Conservation (phyloP, 2,113 vertebrate genomes). For the Notothenia coriiceps region DNA sequence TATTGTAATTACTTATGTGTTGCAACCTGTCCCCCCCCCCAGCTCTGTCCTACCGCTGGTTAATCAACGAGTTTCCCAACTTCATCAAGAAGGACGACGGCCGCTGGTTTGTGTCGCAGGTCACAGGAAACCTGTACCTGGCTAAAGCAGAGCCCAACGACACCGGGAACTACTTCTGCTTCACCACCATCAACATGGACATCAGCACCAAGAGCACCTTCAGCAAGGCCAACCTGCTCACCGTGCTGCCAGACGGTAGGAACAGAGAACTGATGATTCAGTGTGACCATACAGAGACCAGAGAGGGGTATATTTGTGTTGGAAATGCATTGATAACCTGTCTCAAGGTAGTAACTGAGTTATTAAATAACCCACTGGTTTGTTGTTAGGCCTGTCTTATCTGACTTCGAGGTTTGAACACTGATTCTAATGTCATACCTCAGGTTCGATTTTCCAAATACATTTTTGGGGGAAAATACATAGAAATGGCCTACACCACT, state of each 20-base stretch:
- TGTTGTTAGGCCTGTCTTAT: no score
- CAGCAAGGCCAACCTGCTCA: constrained; percentile 92
- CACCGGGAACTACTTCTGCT: constrained; percentile 93
- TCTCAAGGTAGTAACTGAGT: neutral
- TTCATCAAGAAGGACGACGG: constrained; percentile 89
- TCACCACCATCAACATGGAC: constrained; percentile 94
- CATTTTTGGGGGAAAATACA: no score
- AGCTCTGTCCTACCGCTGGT: constrained; percentile 96
- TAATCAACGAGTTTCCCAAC: constrained; percentile 94
- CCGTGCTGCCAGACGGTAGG: constrained; percentile 89
- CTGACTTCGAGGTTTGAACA: no score
- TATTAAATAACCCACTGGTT: no score
- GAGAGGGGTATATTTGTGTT: neutral
- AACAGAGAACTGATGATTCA: no score
- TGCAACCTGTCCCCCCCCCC: neutral
- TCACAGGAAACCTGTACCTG: constrained; percentile 95
- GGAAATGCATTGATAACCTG: neutral
- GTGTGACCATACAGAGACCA: no score
- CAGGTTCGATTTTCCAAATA: no score
- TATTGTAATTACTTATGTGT: neutral
- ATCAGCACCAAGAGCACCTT: constrained; percentile 97
- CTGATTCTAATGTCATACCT: no score
- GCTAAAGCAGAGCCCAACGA: constrained; percentile 91
- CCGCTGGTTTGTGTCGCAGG: constrained; percentile 94
- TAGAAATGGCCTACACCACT: neutral